phyloP scores from a whole-genome alignment of 2,888 invertebrate genomes.

The Mellilla xanthometata region DNA sequence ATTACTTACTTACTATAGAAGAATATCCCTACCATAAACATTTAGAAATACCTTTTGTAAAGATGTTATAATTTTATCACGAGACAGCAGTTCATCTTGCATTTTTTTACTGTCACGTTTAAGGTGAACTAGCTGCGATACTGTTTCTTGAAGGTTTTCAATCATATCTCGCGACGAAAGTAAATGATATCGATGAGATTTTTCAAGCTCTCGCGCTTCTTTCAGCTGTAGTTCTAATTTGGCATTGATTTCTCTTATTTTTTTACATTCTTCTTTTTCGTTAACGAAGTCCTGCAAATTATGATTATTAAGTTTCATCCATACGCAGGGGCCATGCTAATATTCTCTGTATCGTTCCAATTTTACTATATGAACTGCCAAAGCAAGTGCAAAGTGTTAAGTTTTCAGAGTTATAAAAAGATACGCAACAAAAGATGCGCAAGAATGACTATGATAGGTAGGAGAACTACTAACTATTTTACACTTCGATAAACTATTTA shows the following conservation, averaged over 20 bases:
- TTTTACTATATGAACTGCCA: no score
- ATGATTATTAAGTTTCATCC: background rate
- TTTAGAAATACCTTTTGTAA: constrained; percentile 52
- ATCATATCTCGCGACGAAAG: constrained; percentile 71
- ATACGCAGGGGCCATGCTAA: background rate
- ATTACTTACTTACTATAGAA: no score
- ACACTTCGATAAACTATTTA: constrained; percentile 57
- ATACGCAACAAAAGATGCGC: no score
- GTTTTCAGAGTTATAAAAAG: no score
- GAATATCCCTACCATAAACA: no score
- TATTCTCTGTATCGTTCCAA: no score
- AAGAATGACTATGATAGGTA: no score
- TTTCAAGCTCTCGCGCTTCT: constrained; percentile 65
- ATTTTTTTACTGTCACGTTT: constrained; percentile 67
- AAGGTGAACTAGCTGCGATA: constrained; percentile 67
- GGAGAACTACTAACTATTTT: constrained; percentile 59
- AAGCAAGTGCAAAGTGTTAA: no score
- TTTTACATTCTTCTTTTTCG: constrained; percentile 61
- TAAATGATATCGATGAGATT: constrained; percentile 70
- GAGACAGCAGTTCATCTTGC: constrained; percentile 56
- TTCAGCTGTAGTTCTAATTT: constrained; percentile 63
- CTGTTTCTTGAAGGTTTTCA: constrained; percentile 68
- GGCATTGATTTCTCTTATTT: constrained; percentile 53
- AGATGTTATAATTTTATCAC: constrained; percentile 47
- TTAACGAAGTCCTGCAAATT: constrained; percentile 56